phyloP scores from a whole-genome alignment of 1,140 invertebrate species.

The Sesamia nonagrioides region DNA sequence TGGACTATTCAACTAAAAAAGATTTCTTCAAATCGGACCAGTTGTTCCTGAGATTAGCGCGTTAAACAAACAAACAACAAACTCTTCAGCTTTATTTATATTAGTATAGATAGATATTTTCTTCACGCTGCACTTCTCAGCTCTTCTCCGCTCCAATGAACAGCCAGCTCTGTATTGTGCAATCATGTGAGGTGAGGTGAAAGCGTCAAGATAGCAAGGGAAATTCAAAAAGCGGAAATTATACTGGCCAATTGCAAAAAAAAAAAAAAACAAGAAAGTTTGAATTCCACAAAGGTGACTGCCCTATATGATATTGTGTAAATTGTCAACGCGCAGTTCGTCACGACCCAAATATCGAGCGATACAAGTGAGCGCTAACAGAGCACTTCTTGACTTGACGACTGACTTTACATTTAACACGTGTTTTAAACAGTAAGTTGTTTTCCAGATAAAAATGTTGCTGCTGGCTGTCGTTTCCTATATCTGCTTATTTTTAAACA shows the following conservation, averaged over 20 bases:
- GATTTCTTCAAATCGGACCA: too few relatives aligned
- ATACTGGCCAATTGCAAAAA: not conserved
- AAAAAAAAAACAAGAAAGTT: not conserved
- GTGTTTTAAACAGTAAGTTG: constrained; percentile 6
- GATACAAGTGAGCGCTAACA: constrained; percentile 47
- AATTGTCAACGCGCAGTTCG: constrained; percentile 51
- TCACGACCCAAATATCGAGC: constrained; percentile 62
- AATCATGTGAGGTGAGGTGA: too few relatives aligned
- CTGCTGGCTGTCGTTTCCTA: too few relatives aligned
- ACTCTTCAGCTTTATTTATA: too few relatives aligned
- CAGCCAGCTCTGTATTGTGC: too few relatives aligned
- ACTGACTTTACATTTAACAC: constrained; percentile 13
- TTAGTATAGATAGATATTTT: too few relatives aligned
- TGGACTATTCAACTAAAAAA: too few relatives aligned
- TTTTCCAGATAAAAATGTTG: not conserved
- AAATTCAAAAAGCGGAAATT: not conserved
- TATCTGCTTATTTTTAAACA: not conserved
- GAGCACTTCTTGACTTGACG: constrained; percentile 20
- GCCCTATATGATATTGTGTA: constrained; percentile 44
- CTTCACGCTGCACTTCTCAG: too few relatives aligned
- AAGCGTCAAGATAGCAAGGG: too few relatives aligned
- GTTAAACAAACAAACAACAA: too few relatives aligned
- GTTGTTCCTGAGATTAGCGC: too few relatives aligned
- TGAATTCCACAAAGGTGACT: not conserved
- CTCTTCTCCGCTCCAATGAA: too few relatives aligned